Base-by-base conservation (phyloP, 1,140 invertebrate genomes). In the Drosophila burlai region DNA sequence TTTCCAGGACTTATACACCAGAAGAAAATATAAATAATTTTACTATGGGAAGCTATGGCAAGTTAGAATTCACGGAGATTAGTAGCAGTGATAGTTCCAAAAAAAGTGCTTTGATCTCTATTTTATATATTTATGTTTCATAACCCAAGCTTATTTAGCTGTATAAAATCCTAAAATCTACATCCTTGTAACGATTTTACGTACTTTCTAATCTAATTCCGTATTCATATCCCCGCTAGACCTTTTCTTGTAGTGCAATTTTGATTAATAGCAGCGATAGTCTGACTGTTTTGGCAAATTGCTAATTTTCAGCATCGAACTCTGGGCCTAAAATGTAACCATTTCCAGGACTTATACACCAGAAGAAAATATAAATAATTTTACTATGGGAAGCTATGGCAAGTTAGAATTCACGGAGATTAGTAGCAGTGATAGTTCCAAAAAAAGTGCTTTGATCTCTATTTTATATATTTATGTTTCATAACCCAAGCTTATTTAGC, bases 241-340 rank as follows among this genome's bases (percentile, higher is more conserved):
- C 8, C 6, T 42, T 73, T 62, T 40, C n/a, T 52, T 40, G 31
- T 26, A 26, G 18, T 43, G 62, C 46, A 61, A 31, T 80, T 85
- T 74, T 74, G 72, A 86, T 74, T 80, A 57, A 89, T 82, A n/a
- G 21, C 18, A 13, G 16, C 36, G 66, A 64, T 52, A 64, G 21
- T 36, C 26, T n/a, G 49, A 18, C 38, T 36, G 21, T 52, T 26
- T 34, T 58, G 58, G 66, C 61, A 69, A 54, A 57, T 63, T 57
- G 47, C 72, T 62, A 76, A 78, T 82, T 86, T 82, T 13, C 36
- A 61, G 49, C 47, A 76, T 59, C 57, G 40, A 65, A 47, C 9
- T 57, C 62, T 36, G 50, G 31, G 18, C 43, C 24, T 26, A 74
- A 90, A 91, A 90, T 91, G 80, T 83, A 67, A 75, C 79, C 82